phyloP scores from a whole-genome alignment of 1,140 invertebrate species.

The Megalonaias nervosa region DNA sequence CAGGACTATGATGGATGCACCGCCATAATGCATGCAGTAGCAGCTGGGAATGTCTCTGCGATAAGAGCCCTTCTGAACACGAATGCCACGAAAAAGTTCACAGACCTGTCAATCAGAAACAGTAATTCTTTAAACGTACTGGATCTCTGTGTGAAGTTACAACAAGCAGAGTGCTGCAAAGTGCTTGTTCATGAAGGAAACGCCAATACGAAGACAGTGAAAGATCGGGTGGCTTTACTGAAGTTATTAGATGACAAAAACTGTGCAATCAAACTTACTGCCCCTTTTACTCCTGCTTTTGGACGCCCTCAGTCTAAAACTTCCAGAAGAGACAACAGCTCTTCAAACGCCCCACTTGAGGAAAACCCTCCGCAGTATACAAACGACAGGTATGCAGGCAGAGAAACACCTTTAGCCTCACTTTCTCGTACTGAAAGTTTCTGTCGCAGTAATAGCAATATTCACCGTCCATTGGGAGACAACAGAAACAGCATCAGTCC shows the following conservation, averaged over 20 bases:
- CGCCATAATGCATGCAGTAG: slow-evolving; percentile 30
- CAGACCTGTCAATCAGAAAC: slow-evolving; percentile 23
- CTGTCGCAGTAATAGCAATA: slow-evolving; percentile 22
- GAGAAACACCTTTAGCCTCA: not conserved
- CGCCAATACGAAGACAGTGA: slow-evolving; percentile 29
- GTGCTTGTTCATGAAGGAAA: slow-evolving; percentile 35
- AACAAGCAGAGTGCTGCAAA: slow-evolving; percentile 32
- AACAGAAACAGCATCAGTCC: slow-evolving; percentile 3
- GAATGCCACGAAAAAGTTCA: slow-evolving; percentile 5
- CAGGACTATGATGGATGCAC: slow-evolving; percentile 17
- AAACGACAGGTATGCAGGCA: slow-evolving; percentile 8
- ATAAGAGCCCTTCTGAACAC: slow-evolving; percentile 22
- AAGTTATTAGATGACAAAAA: slow-evolving; percentile 29
- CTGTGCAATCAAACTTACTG: slow-evolving; percentile 15
- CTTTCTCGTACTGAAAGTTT: slow-evolving; percentile 29
- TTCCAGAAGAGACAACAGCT: slow-evolving; percentile 1
- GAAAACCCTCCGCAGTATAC: slow-evolving; percentile 25
- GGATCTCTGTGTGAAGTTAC: slow-evolving; percentile 28
- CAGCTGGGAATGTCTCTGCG: slow-evolving; percentile 19
- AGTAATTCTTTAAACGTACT: slow-evolving; percentile 23
- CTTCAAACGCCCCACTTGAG: slow-evolving; percentile 2
- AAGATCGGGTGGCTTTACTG: slow-evolving; percentile 28
- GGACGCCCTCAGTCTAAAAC: slow-evolving; percentile 17
- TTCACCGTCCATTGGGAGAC: slow-evolving; percentile 26
- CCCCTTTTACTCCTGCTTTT: slow-evolving; percentile 20